Percentiles rank a stretch among this genome's conserved stretches.
These are phyloP conservation scores for Chorisops tibialis DNA, from an alignment of 2,888 invertebrate genomes.

Conservation along the genomic window DNA sequence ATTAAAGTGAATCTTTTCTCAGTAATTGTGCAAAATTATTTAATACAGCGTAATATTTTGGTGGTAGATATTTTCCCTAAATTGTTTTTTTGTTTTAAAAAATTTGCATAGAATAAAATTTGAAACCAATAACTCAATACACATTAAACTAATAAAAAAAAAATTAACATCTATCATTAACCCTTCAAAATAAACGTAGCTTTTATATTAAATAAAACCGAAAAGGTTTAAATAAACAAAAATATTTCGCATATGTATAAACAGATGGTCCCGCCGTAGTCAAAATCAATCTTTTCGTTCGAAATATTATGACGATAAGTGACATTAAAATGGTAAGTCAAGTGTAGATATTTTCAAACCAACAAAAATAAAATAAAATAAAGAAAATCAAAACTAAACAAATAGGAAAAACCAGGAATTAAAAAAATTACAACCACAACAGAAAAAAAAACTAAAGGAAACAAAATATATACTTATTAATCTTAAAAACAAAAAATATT, in stretches of 20 bases:
- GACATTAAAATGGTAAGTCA: constrained; percentile 98
- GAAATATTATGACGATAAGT: constrained; percentile 97
- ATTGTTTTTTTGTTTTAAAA: neutral
- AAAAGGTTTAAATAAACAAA: constrained; percentile 25
- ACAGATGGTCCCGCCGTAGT: constrained; percentile 96
- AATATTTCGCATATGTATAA: constrained; percentile 38
- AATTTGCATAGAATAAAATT: neutral
- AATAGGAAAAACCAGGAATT: constrained; percentile 8
- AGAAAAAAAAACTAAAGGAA: constrained; percentile 17
- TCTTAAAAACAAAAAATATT: neutral
- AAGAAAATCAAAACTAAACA: neutral
- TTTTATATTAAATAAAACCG: constrained; percentile 3
- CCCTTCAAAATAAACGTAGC: neutral
- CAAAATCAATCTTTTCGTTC: constrained; percentile 95
- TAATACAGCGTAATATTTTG: neutral
- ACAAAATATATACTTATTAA: constrained; percentile 5
- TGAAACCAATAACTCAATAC: neutral
- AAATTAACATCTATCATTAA: neutral
- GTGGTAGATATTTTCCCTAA: neutral
- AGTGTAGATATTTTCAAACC: constrained; percentile 13
- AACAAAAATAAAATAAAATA: constrained; percentile 2
- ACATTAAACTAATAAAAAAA: neutral
- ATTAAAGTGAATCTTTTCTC: too few species aligned
- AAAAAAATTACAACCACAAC: constrained; percentile 15
- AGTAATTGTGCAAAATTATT: too few species aligned